A percentile compares a stretch with the other conserved stretches of the same genome.
Evolutionary conservation across 2,113 vertebrate genomes (phyloP).

Genomic region (Lipophrys pholis): DNA sequence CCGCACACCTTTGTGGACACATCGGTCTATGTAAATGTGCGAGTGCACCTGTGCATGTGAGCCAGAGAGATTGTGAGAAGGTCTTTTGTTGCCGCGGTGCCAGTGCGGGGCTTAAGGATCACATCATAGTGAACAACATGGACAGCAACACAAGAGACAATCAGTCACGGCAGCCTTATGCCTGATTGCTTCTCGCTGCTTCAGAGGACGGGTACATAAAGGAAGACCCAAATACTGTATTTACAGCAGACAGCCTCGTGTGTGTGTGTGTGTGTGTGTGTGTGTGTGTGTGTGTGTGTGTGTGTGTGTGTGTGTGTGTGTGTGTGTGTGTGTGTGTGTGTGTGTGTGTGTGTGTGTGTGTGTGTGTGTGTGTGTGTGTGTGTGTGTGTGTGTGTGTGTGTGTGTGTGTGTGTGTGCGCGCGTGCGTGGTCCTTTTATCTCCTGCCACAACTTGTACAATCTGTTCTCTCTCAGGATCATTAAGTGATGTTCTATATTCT

Average conservation of each 20-base stretch:
- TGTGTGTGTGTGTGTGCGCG: too few species aligned
- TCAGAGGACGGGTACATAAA: constrained; percentile 30
- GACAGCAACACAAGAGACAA: constrained; percentile 68
- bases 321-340: too few species aligned
- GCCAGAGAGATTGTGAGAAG: constrained; percentile 15
- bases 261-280: too few species aligned
- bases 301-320: too few species aligned
- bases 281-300: too few species aligned
- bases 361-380: too few species aligned
- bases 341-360: too few species aligned
- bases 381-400: too few species aligned
- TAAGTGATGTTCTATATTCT: neutral
- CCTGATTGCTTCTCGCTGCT: constrained; percentile 57
- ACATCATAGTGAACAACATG: constrained; percentile 57
- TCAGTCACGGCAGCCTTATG: constrained; percentile 64
- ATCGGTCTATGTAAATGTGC: constrained; percentile 1
- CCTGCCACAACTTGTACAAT: constrained; percentile 29
- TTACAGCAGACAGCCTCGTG: constrained; percentile 7
- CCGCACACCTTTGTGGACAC: neutral
- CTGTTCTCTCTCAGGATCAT: neutral
- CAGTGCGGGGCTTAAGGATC: constrained; percentile 55
- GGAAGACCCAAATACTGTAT: constrained; percentile 33
- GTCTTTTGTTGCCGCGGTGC: constrained; percentile 48
- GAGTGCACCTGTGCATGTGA: constrained; percentile 16
- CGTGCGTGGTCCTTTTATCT: constrained; percentile 1